phyloP scores from a whole-genome alignment of 2,797 vertebrate genomes.

The Falco biarmicus region DNA sequence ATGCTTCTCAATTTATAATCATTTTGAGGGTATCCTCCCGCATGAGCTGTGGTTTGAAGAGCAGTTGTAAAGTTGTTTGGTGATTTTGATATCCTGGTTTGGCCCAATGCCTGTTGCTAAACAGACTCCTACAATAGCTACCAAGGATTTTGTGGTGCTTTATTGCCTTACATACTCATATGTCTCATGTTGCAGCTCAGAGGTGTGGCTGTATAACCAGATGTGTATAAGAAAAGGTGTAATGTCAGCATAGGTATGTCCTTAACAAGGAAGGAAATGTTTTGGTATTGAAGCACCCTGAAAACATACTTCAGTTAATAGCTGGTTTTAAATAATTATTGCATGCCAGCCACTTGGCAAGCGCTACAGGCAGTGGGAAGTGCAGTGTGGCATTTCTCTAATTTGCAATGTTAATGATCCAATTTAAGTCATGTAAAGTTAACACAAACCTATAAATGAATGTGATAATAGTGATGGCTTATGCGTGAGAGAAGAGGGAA shows the following conservation, averaged over 20 bases:
- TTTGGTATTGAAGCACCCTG: background rate
- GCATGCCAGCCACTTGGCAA: background rate
- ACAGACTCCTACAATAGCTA: background rate
- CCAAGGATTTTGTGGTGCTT: background rate
- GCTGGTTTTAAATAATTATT: slow-evolving; percentile 30
- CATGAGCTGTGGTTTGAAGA: background rate
- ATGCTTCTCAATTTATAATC: background rate
- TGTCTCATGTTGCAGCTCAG: background rate
- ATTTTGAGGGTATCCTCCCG: background rate
- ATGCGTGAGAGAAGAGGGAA: background rate
- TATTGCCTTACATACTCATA: background rate
- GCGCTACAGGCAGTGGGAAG: background rate
- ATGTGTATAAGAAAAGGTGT: background rate
- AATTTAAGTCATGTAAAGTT: slow-evolving; percentile 49
- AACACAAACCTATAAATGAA: background rate
- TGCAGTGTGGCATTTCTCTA: slow-evolving; percentile 10
- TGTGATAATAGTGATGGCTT: slow-evolving; percentile 35
- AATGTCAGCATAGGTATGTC: background rate
- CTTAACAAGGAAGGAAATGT: background rate
- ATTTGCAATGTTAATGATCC: slow-evolving; percentile 65
- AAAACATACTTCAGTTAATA: background rate
- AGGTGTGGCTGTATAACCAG: background rate
- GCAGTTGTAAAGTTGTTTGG: background rate
- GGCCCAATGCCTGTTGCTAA: background rate
- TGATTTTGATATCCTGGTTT: background rate